Percentiles rank a stretch among this genome's conserved stretches.
phyloP scores from a whole-genome alignment of 2,113 vertebrate species.

The Limnothrissa miodon region DNA sequence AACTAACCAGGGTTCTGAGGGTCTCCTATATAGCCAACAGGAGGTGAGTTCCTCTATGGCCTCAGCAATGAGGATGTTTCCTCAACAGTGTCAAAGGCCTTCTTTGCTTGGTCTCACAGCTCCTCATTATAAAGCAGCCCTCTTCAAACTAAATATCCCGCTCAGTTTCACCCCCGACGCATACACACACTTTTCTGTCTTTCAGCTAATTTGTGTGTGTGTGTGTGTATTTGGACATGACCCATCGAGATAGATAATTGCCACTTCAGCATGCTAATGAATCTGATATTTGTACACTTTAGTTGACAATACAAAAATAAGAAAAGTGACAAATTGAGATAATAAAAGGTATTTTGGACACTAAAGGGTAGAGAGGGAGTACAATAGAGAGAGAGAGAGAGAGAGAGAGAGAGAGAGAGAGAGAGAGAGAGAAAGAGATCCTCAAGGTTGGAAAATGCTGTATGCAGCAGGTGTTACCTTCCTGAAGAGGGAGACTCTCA shows the following conservation, averaged over 20 bases:
- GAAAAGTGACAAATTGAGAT: not conserved
- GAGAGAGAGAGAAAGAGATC: no score
- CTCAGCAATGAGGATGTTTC: not conserved
- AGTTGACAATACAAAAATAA: not conserved
- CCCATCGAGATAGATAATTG: not conserved
- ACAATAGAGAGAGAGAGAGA: not conserved
- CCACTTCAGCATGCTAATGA: not conserved
- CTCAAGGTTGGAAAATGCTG: not conserved
- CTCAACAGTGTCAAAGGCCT: not conserved
- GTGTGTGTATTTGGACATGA: not conserved
- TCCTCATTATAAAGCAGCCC: not conserved
- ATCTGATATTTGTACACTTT: not conserved
- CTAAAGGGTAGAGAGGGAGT: not conserved
- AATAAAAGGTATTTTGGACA: no score
- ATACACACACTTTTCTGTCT: not conserved
- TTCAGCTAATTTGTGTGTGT: not conserved
- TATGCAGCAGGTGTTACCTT: not conserved
- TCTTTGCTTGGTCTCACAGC: not conserved
- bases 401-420: not conserved
- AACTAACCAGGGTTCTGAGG: slow-evolving; percentile 1
- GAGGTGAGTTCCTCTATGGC: not conserved
- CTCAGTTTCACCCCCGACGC: not conserved
- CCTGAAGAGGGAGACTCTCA: not conserved
- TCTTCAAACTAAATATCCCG: not conserved
- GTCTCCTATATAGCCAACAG: not conserved